Conservation (phyloP, 2,888 invertebrate genomes). For the Alcis repandata region DNA sequence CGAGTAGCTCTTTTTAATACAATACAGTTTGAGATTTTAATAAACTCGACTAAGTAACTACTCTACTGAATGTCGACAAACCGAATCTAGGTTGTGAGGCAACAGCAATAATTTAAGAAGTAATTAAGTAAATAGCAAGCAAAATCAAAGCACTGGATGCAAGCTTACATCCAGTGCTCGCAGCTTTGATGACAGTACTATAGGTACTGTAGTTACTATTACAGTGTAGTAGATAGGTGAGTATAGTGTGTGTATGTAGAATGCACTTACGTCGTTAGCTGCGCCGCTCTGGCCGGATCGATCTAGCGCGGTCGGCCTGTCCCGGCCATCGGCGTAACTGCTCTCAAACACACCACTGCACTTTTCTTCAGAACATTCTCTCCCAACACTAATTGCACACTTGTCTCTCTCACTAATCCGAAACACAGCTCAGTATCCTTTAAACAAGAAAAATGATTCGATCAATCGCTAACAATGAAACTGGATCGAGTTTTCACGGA, state of each 20-base stretch:
- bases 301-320: constrained; percentile 72
- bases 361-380: constrained; percentile 49
- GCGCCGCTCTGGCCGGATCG: constrained; percentile 74
- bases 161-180: neutral
- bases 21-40: no score
- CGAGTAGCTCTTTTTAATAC: no score
- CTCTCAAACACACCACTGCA: constrained; percentile 60
- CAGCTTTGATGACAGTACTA: neutral
- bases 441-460: constrained; percentile 2
- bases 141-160: constrained; percentile 3
- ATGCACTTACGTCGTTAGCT: constrained; percentile 69
- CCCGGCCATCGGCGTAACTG: constrained; percentile 63
- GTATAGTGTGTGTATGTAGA: constrained; percentile 21
- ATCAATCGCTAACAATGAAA: constrained; percentile 3
- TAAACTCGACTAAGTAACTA: no score
- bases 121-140: no score
- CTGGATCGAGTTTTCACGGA: constrained; percentile 21
- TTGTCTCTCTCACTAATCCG: constrained; percentile 9
- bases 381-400: constrained; percentile 33
- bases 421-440: constrained; percentile 2
- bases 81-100: no score
- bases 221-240: neutral
- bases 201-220: neutral
- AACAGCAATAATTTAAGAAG: no score
- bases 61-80: no score